Percentiles rank a stretch among this genome's conserved stretches.
phyloP scores from a whole-genome alignment of 2,888 invertebrate species.

The Chaetoderma sp. region DNA sequence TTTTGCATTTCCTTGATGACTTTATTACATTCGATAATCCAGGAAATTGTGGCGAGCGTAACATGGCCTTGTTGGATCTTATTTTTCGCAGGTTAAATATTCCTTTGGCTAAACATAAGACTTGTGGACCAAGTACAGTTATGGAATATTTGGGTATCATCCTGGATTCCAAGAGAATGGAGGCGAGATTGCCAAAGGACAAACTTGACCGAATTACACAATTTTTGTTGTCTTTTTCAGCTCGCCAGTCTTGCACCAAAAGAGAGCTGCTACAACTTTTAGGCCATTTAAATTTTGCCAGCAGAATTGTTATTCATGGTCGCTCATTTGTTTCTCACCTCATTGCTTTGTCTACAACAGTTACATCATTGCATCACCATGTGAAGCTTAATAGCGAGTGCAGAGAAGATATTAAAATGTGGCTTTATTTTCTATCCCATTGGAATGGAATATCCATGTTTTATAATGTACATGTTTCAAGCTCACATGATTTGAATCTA shows the following conservation, averaged over 20 bases:
- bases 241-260: constrained; percentile 25
- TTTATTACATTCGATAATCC: constrained; percentile 22
- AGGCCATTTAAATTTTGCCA: constrained; percentile 29
- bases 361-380: constrained; percentile 14
- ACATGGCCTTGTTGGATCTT: constrained; percentile 3
- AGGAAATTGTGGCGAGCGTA: neutral
- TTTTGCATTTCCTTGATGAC: constrained; percentile 26
- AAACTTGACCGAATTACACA: constrained; percentile 19
- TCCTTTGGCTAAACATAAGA: constrained; percentile 26
- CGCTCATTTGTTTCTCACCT: constrained; percentile 33
- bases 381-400: constrained; percentile 21
- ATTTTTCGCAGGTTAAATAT: constrained; percentile 21
- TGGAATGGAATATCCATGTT: constrained; percentile 21
- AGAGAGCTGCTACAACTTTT: constrained; percentile 22
- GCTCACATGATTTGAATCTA: no score
- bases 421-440: constrained; percentile 9
- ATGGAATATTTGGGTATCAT: constrained; percentile 33
- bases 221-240: constrained; percentile 5
- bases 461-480: no score
- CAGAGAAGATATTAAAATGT: constrained; percentile 25
- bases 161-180: constrained; percentile 26
- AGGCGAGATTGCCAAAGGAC: constrained; percentile 25
- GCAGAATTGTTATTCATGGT: constrained; percentile 26
- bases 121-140: constrained; percentile 20
- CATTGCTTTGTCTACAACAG: constrained; percentile 13